Base-by-base conservation (phyloP, 2,888 invertebrate species). In the Apantesis nais region DNA sequence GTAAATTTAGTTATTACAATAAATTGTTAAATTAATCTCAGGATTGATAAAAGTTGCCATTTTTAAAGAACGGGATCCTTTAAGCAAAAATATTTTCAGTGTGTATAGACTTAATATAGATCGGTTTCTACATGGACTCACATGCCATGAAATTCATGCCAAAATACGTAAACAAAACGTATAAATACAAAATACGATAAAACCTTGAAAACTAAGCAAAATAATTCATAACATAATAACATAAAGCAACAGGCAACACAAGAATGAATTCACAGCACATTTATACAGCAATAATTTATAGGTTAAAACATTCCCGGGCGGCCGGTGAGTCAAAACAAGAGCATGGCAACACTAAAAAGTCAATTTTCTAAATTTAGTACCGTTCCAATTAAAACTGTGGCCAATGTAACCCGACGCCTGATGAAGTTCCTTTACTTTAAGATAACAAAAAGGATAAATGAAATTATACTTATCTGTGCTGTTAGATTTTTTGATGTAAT, bases 331-430 rank as follows among this genome's bases (percentile, higher is more conserved):
- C 74, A 77, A 75, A 78, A 81, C 68, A 83, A 81, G 76, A 81
- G 73, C 74, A 82, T 73, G 76, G 83, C 83, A 86, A 82, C 82
- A 84, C 82, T 80, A 81, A 86, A 85, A 87, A 88, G 84, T 87
- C 83, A 85, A 83, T 85, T 81, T 82, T 84, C 88, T 88, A 89
- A 85, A 86, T 88, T 86, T 89, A 90, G 79, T 69, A 73, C 72
- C 83, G 90, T 69, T 80, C 90, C 85, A 88, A 90, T 90, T 89
- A 86, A 88, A 81, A 65, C 69, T 66, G 75, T 75, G 75, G 81
- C 82, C 78, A 78, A 77, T 79, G 91, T 86, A 91, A 91, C 82
- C 68, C 76, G 89, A 90, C 85, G 88, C 90, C 82, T 85, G 82
- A 85, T 84, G 84, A 82, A 9, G 52, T 66, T 55, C 55, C 39